phyloP scores from a whole-genome alignment of 2,113 vertebrate species.

The Conger conger region DNA sequence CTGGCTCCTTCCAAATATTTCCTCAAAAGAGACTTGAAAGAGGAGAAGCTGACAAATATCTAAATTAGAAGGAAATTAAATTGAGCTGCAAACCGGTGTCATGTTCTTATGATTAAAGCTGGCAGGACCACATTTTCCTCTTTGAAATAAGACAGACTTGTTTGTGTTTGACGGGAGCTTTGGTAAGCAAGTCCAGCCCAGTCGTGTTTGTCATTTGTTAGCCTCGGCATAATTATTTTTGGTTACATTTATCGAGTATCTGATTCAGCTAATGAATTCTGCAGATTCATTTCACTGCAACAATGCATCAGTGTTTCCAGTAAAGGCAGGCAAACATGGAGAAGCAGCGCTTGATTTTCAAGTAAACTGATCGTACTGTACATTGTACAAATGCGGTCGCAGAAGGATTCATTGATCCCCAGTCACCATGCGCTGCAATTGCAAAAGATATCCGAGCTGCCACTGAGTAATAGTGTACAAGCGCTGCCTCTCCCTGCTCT shows the following conservation, averaged over 20 bases:
- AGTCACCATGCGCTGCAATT: slow-evolving; percentile 71
- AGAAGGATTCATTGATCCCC: slow-evolving; percentile 81
- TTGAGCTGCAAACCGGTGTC: slow-evolving; percentile 39
- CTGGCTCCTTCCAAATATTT: slow-evolving; percentile 41
- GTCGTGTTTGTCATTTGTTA: slow-evolving; percentile 65
- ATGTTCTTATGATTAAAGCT: slow-evolving; percentile 49
- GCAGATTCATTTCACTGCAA: slow-evolving; percentile 86
- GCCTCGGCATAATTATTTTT: slow-evolving; percentile 76
- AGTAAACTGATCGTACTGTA: slow-evolving; percentile 82
- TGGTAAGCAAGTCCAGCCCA: slow-evolving; percentile 47
- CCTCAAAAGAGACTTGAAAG: slow-evolving; percentile 33
- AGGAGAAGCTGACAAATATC: slow-evolving; percentile 39
- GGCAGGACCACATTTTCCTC: slow-evolving; percentile 46
- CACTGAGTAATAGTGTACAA: slow-evolving; percentile 67
- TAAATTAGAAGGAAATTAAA: slow-evolving; percentile 47
- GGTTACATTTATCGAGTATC: slow-evolving; percentile 79
- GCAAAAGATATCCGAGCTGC: slow-evolving; percentile 80
- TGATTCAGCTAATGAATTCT: slow-evolving; percentile 86
- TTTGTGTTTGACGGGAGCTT: slow-evolving; percentile 32
- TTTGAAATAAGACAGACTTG: slow-evolving; percentile 42
- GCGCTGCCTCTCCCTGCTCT: slow-evolving; percentile 55
- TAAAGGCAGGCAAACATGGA: slow-evolving; percentile 65
- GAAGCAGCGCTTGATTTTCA: slow-evolving; percentile 72
- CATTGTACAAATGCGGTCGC: slow-evolving; percentile 75
- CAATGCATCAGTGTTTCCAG: slow-evolving; percentile 84